Evolutionary conservation across 2,113 vertebrate species (phyloP).

Genomic region (Chrysochloris asiatica): DNA sequence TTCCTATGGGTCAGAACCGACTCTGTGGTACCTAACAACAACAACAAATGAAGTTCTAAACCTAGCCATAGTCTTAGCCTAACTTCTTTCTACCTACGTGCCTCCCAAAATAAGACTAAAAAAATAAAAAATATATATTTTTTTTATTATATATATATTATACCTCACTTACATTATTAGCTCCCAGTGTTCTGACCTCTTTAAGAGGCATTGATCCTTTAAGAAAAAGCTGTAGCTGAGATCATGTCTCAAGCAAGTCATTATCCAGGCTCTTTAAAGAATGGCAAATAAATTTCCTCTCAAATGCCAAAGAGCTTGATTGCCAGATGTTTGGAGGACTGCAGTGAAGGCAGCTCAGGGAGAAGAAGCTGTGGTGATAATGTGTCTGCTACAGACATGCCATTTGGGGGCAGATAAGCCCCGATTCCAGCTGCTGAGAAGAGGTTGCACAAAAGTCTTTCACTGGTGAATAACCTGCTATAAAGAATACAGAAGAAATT

Average conservation of each 20-base stretch:
- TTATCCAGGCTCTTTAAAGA: not conserved
- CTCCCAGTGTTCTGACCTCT: not conserved
- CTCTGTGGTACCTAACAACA: no score
- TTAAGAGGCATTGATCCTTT: not conserved
- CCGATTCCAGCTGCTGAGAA: not conserved
- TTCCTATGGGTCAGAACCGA: no score
- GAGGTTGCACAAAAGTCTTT: not conserved
- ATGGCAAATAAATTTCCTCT: not conserved
- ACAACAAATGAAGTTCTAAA: no score
- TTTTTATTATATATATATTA: no score
- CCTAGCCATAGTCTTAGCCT: no score
- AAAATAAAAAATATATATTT: no score
- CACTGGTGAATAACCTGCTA: not conserved
- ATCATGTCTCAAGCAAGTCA: not conserved
- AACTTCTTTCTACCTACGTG: no score
- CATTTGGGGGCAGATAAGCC: rapidly evolving
- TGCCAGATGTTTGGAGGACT: not conserved
- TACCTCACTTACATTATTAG: no score
- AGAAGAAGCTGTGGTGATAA: not conserved
- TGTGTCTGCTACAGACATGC: rapidly evolving
- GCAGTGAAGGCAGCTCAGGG: not conserved
- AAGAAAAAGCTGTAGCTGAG: not conserved
- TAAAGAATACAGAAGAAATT: not conserved
- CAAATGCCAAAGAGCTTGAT: not conserved
- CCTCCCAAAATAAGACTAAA: no score